These are phyloP conservation scores for Brachionus manjavacas DNA, from an alignment of 1,140 invertebrate genomes.

Conservation along the genomic window DNA sequence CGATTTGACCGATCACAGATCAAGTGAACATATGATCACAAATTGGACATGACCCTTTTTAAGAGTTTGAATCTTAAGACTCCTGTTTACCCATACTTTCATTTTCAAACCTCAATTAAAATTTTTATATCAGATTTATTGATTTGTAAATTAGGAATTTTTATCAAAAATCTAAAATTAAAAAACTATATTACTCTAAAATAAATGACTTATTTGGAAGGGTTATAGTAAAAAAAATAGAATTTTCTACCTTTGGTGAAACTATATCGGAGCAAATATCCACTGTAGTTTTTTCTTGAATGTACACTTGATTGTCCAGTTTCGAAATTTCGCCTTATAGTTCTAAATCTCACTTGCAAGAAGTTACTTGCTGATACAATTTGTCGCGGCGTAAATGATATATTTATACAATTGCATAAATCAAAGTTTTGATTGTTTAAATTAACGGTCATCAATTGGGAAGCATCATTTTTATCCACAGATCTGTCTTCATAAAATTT, in stretches of 20 bases:
- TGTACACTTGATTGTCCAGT: background rate
- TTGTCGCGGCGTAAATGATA: slow-evolving; percentile 38
- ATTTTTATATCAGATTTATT: too few relatives aligned
- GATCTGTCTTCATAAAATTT: slow-evolving; percentile 18
- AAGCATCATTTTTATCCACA: background rate
- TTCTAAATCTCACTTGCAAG: slow-evolving; percentile 24
- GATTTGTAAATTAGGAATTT: too few relatives aligned
- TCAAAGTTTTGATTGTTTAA: slow-evolving; percentile 24
- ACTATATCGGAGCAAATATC: slow-evolving; percentile 24
- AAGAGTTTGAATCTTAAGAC: too few relatives aligned
- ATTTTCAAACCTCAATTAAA: too few relatives aligned
- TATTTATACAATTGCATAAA: slow-evolving; percentile 41
- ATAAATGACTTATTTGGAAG: background rate
- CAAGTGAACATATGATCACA: too few relatives aligned
- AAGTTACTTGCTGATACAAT: slow-evolving; percentile 39
- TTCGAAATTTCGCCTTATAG: background rate
- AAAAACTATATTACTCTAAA: too few relatives aligned
- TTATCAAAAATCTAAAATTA: too few relatives aligned
- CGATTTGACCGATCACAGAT: too few relatives aligned
- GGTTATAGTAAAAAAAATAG: too few relatives aligned
- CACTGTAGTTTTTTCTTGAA: slow-evolving; percentile 28
- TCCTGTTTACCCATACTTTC: too few relatives aligned
- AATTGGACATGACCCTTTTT: too few relatives aligned
- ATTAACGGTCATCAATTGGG: background rate
- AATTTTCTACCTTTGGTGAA: background rate